phyloP scores from a whole-genome alignment of 2,888 invertebrate species.

The Patella pellucida region DNA sequence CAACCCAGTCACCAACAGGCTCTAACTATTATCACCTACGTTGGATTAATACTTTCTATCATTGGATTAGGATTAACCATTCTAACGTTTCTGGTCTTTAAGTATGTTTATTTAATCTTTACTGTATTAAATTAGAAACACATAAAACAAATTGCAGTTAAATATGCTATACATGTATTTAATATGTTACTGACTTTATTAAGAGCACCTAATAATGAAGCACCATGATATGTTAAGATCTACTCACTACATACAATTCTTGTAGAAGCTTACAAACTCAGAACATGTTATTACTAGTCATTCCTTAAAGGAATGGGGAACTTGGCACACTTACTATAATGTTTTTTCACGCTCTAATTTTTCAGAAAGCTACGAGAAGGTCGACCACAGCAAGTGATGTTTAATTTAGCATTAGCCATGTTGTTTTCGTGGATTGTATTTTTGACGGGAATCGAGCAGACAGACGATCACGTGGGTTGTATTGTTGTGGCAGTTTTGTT shows the following conservation, averaged over 20 bases:
- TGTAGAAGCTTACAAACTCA: too few species aligned
- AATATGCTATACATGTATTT: too few species aligned
- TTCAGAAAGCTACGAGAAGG: conserved; percentile 76
- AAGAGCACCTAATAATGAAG: too few species aligned
- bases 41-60: conserved; percentile 71
- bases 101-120: conserved; percentile 32
- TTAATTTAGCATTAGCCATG: conserved; percentile 78
- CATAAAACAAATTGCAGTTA: too few species aligned
- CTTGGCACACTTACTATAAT: too few species aligned
- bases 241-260: too few species aligned
- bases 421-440: conserved; percentile 75
- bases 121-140: too few species aligned
- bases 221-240: too few species aligned
- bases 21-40: conserved; percentile 69
- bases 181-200: too few species aligned
- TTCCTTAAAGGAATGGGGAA: too few species aligned
- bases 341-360: not conserved
- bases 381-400: conserved; percentile 78
- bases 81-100: conserved; percentile 50
- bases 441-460: conserved; percentile 63
- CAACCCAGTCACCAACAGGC: conserved; percentile 56
- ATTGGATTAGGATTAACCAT: conserved; percentile 42
- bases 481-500: conserved; percentile 76
- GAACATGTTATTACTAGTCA: too few species aligned
- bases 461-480: conserved; percentile 72